Evolutionary conservation across 2,888 invertebrate species (phyloP).

Genomic region (Macrophya alboannulata): DNA sequence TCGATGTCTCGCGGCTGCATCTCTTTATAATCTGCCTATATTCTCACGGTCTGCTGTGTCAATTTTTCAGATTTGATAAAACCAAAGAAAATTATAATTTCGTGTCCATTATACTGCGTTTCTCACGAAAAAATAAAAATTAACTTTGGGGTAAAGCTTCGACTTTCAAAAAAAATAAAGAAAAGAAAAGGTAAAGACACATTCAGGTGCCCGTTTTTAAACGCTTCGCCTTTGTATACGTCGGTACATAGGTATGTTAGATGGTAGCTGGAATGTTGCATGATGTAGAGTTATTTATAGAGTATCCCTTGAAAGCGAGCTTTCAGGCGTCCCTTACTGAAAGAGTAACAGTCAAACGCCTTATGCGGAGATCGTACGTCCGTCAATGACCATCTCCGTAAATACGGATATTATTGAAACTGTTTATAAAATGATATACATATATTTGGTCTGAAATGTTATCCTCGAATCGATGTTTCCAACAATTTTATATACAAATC

Average conservation of each 20-base stretch:
- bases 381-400: conserved; percentile 29
- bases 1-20: background rate
- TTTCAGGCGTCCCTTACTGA: conserved; percentile 19
- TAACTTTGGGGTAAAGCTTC: background rate
- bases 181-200: background rate
- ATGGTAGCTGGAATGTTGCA: conserved; percentile 14
- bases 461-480: background rate
- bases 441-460: background rate
- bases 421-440: conserved; percentile 32
- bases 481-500: background rate
- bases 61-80: background rate
- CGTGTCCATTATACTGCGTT: background rate
- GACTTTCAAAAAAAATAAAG: background rate
- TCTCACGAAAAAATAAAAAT: background rate
- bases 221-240: conserved; percentile 12
- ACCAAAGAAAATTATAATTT: background rate
- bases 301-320: conserved; percentile 12
- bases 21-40: background rate
- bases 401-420: conserved; percentile 39
- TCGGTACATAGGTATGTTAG: background rate
- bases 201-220: background rate
- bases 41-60: background rate
- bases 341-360: conserved; percentile 31
- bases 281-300: conserved; percentile 35
- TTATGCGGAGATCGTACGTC: conserved; percentile 8